Conservation (phyloP, 1,140 invertebrate species). For the Physella acuta region DNA sequence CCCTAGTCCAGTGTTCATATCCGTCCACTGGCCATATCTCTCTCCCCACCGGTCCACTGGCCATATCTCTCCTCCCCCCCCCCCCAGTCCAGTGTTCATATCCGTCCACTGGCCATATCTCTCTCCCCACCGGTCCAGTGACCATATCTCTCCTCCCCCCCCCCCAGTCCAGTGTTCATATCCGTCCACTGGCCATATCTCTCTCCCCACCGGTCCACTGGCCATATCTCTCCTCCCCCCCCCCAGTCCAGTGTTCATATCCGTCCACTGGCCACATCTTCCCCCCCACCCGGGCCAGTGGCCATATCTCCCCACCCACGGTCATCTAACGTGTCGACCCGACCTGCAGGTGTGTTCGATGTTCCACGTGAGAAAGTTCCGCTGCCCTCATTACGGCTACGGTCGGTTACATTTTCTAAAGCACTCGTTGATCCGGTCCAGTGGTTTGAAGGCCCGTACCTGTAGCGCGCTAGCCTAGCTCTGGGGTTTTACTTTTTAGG, state of each 20-base stretch:
- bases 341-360: no score
- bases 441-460: no score
- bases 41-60: neutral
- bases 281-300: neutral
- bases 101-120: neutral
- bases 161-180: no score
- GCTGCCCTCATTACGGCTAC: no score
- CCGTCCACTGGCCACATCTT: conserved; percentile 6
- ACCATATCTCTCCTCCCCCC: neutral
- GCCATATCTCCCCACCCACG: neutral
- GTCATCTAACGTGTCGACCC: neutral
- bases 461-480: no score
- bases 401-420: no score
- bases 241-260: neutral
- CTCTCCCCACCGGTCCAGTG: neutral
- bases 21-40: neutral
- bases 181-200: neutral
- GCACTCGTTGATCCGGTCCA: no score
- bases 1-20: neutral
- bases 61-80: neutral
- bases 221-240: neutral
- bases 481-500: no score
- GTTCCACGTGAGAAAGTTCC: no score
- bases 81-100: neutral
- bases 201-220: neutral